A percentile compares a stretch with the other conserved stretches of the same genome.
Conservation (phyloP, 2,797 vertebrate species). For the Sandelia bainsii region DNA sequence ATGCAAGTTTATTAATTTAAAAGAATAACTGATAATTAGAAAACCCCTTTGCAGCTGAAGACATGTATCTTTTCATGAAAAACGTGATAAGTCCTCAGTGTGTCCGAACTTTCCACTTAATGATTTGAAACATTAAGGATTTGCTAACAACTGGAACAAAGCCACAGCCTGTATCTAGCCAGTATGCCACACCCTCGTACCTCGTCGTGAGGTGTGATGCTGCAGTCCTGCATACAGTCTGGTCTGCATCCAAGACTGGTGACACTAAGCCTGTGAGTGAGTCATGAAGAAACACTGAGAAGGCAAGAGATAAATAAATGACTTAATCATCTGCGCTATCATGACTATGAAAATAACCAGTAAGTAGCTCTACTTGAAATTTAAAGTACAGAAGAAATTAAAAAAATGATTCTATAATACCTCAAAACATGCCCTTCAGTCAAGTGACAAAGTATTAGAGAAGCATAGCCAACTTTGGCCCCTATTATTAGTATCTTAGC, state of each 20-base stretch:
- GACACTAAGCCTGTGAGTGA: neutral
- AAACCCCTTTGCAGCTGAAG: too few species aligned
- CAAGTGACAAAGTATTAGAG: constrained; percentile 5
- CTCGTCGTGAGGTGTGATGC: constrained; percentile 21
- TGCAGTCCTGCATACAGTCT: constrained; percentile 11
- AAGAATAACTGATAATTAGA: too few species aligned
- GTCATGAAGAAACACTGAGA: neutral
- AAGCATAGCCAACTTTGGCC: neutral
- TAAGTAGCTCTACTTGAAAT: neutral
- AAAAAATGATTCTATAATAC: constrained; percentile 11
- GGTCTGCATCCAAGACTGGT: neutral
- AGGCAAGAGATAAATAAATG: neutral
- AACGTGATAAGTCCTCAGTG: too few species aligned
- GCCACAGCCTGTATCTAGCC: neutral
- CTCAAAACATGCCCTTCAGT: neutral
- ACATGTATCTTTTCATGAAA: too few species aligned
- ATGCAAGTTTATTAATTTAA: too few species aligned
- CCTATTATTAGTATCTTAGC: constrained; percentile 20
- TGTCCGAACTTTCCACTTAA: too few species aligned
- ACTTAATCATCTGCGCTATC: neutral
- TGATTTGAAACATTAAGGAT: constrained; percentile 3
- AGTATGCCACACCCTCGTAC: constrained; percentile 3
- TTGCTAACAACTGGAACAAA: constrained; percentile 1
- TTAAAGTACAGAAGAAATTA: constrained; percentile 3
- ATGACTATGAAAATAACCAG: neutral